Evolutionary conservation across 1,140 invertebrate species (phyloP).

Genomic region (Panagrolaimus sp.): DNA sequence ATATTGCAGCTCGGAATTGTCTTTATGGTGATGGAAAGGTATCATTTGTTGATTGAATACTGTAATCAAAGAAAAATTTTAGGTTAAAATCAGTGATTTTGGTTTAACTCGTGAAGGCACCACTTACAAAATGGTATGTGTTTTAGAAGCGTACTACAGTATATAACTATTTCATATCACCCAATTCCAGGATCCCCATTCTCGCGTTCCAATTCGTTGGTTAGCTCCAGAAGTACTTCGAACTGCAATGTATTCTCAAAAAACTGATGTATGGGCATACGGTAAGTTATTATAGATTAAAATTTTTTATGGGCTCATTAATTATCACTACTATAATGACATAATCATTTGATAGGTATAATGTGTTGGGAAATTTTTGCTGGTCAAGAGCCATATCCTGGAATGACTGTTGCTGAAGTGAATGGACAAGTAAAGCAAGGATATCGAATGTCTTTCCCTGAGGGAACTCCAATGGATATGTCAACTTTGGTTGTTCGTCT

Average conservation of each 20-base stretch:
- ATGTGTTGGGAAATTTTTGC: conserved; percentile 42
- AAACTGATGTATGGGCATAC: conserved; percentile 41
- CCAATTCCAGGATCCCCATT: conserved; percentile 27
- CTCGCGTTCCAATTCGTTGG: conserved; percentile 39
- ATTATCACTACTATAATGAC: too few species aligned
- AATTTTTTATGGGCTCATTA: too few species aligned
- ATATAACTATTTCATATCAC: too few species aligned
- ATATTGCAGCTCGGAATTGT: conserved; percentile 47
- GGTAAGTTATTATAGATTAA: too few species aligned
- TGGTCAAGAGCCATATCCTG: conserved; percentile 38
- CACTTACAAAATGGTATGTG: conserved; percentile 39
- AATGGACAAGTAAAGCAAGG: conserved; percentile 27
- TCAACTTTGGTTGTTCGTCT: neutral
- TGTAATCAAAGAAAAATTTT: conserved; percentile 11
- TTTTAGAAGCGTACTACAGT: too few species aligned
- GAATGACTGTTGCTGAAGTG: conserved; percentile 35
- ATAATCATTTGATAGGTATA: too few species aligned
- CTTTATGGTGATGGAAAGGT: conserved; percentile 32
- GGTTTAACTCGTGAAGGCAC: conserved; percentile 33
- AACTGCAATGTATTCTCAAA: conserved; percentile 30
- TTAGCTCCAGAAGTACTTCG: conserved; percentile 32
- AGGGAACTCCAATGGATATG: neutral
- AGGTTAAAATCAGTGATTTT: conserved; percentile 43
- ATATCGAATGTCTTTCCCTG: conserved; percentile 30
- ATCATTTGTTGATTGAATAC: conserved; percentile 63